Evolutionary conservation across 2,888 invertebrate species (phyloP), one percentile per base, ranked within the genome.

Genomic region (Amphipoea lucens): DNA sequence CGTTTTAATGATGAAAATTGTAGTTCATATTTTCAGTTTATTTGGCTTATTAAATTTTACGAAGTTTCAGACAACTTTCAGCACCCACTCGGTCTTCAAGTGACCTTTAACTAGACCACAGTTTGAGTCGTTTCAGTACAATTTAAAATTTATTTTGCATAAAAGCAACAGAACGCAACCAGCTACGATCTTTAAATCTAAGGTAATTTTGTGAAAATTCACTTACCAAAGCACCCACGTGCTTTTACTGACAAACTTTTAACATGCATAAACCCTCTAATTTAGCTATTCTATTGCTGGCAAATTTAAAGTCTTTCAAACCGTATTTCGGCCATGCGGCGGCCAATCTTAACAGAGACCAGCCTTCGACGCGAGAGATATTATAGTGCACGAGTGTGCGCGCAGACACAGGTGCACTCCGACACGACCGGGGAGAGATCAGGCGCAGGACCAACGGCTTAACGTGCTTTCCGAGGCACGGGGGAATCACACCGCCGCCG

Each of bases 41-140:
- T 65, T 81, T 40, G n/a, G 45, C 14, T 74, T 60, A 51, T 51
- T 70, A 36, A n/a, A 48, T 79, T n/a, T 66, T 29, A 67, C 1
- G 9, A 82, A 76, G 42, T 65, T 82, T 11, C 11, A 74, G 14
- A 17, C 7, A 62, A 63, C 45, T 68, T 57, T 48, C 48, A 57
- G 57, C 12, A 6, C n/a, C 36, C 40, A 67, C 60, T 77, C 51
- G 3, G 66, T 45, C 12, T 81, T 67, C 11, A n/a, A 51, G 14
- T 63, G 40, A 72, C 73, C n/a, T 65, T 9, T 67, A 82, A 77
- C 29, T 42, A 48, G 23, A 76, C 48, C 74, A 72, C 63, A 74
- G 23, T 51, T 74, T 57, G 5, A n/a, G 14, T 65, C 20, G 20
- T 72, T 54, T 72, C 48, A n/a, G 23, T n/a, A 36, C 4, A 29